Evolutionary conservation across 2,888 invertebrate genomes (phyloP).

Genomic region (Macropis europaea): DNA sequence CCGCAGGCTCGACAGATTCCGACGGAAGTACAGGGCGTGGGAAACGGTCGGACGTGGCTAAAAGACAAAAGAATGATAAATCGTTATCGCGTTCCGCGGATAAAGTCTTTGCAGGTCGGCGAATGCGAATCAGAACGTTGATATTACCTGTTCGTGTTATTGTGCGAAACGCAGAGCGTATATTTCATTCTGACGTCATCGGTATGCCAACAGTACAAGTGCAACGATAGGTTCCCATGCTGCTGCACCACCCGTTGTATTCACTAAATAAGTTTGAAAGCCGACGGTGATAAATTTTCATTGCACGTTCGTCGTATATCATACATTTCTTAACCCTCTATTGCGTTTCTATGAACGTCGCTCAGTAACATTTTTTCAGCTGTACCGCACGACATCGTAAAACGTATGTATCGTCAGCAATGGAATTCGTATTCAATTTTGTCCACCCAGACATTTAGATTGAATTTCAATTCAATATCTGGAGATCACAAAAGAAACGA

Average conservation of each 20-base stretch:
- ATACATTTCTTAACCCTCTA: slow-evolving; percentile 39
- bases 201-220: slow-evolving; percentile 35
- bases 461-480: too few relatives aligned
- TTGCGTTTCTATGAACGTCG: slow-evolving; percentile 2
- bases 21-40: slow-evolving; percentile 16
- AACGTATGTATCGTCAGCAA: slow-evolving; percentile 2
- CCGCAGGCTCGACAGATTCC: neutral
- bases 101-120: slow-evolving; percentile 33
- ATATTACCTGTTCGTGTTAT: slow-evolving; percentile 48
- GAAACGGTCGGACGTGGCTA: slow-evolving; percentile 15
- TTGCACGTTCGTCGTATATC: slow-evolving; percentile 35
- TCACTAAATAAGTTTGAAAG: slow-evolving; percentile 60
- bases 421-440: too few relatives aligned
- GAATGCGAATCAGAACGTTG: slow-evolving; percentile 39
- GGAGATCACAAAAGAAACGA: too few relatives aligned
- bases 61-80: slow-evolving; percentile 58
- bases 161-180: slow-evolving; percentile 29
- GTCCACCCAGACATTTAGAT: too few relatives aligned
- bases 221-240: slow-evolving; percentile 45
- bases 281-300: slow-evolving; percentile 55
- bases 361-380: slow-evolving; percentile 2
- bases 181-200: slow-evolving; percentile 57
- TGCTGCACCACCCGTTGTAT: slow-evolving; percentile 43
- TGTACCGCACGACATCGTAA: neutral
- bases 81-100: slow-evolving; percentile 40